Evolutionary conservation across 2,113 vertebrate species (phyloP).

Genomic region (Pimephales promelas): DNA sequence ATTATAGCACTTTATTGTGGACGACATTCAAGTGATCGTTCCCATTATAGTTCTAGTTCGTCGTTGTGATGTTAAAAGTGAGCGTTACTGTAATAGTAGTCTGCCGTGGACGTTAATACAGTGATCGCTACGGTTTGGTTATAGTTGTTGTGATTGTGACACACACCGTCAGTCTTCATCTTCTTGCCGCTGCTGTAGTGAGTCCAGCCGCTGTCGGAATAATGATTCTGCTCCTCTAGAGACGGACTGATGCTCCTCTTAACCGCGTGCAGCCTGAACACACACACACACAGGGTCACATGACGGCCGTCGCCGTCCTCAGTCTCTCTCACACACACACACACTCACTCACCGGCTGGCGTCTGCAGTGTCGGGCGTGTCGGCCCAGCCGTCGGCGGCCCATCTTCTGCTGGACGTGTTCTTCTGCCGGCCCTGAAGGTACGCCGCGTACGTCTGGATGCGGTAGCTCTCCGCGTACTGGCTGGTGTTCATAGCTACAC

Average conservation of each 20-base stretch:
- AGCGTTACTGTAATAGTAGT: no score
- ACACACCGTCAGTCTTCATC: constrained; percentile 82
- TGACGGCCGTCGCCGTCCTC: background rate
- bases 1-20: no score
- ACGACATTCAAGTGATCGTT: no score
- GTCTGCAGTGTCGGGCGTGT: constrained; percentile 57
- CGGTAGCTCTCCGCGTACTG: constrained; percentile 95
- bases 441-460: constrained; percentile 96
- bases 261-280: constrained; percentile 65
- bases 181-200: constrained; percentile 82
- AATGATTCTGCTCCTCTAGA: constrained; percentile 69
- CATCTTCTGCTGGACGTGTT: constrained; percentile 82
- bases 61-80: no score
- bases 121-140: no score
- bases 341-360: constrained; percentile 65
- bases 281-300: constrained; percentile 3
- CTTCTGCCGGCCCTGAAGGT: constrained; percentile 82
- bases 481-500: constrained; percentile 97
- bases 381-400: constrained; percentile 87
- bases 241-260: constrained; percentile 89
- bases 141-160: background rate
- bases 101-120: no score
- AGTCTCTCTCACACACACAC: no score
- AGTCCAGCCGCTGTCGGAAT: constrained; percentile 62
- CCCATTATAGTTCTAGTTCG: no score